Evolutionary conservation across 2,888 invertebrate genomes (phyloP), one percentile per base, ranked within the genome.

Genomic region (Eurois occulta): DNA sequence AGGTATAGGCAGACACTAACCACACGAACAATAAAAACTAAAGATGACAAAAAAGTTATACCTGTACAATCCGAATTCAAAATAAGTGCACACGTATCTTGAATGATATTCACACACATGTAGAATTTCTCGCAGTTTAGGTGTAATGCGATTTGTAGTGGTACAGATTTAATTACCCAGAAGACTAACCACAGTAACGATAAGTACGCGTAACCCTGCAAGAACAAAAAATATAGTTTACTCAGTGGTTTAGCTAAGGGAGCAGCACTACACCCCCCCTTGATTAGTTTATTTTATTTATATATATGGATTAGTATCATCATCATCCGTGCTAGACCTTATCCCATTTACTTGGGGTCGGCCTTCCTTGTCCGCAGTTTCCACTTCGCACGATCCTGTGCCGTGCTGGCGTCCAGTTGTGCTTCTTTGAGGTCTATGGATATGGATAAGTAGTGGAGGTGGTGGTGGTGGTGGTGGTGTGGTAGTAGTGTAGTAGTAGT

Each of bases 1-100:
- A 55, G 13, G 24, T 52, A n/a, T n/a, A n/a, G n/a, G n/a, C 10
- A 52, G 52, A 24, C 52, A 52, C 3, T 8, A 11, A 11, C 24
- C 52, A 24, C 24, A 24, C 24, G 24, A 24, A 24, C 24, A 52
- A 24, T 24, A n/a, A 52, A 52, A 52, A 52, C n/a, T 0, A 52
- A 52, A n/a, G 13, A 4, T 55, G n/a, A 55, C 55, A 28, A 55
- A 55, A 52, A n/a, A 13, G 1, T n/a, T 35, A 46, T 66, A 73
- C 72, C 72, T 67, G 48, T 10, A 24, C 72, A 73, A 41, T 67
- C 35, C 1, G 67, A 52, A 41, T 55, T 66, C 16, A 58, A 21
- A 58, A 58, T 10, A 11, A 21, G n/a, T 38, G 70, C 70, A 55
- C 70, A 55, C 38, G 38, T n/a, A 21, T 70, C 70, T 70, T 55